A percentile compares a stretch with the other conserved stretches of the same genome.
phyloP scores from a whole-genome alignment of 2,888 invertebrate genomes.

The Heliconius ethilla region DNA sequence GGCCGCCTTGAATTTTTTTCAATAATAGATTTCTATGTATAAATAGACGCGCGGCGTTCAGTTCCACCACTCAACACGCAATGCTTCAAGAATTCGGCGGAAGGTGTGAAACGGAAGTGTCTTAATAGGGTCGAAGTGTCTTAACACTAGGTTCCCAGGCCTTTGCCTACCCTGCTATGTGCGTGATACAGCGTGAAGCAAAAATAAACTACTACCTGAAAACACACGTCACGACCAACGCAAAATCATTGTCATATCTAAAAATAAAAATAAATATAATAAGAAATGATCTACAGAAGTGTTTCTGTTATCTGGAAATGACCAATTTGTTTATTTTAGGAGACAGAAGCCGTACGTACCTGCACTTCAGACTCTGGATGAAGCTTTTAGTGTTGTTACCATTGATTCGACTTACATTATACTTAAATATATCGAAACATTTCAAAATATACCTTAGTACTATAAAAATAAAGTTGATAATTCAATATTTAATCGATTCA shows the following conservation, averaged over 20 bases:
- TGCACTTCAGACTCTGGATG: conserved; percentile 74
- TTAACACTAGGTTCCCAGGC: not conserved
- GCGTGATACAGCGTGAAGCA: not conserved
- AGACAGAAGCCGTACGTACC: conserved; percentile 80
- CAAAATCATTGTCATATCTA: conserved; percentile 16
- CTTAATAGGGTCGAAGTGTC: not conserved
- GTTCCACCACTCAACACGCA: not conserved
- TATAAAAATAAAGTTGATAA: conserved; percentile 39
- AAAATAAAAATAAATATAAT: conserved; percentile 23
- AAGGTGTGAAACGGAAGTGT: too few relatives aligned
- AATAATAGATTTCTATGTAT: too few relatives aligned
- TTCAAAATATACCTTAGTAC: conserved; percentile 50
- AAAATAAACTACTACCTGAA: not conserved
- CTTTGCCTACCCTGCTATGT: not conserved
- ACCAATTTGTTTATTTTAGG: conserved; percentile 79
- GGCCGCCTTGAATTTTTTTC: too few relatives aligned
- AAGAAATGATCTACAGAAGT: conserved; percentile 38
- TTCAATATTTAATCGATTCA: conserved; percentile 47
- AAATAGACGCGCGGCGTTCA: not conserved
- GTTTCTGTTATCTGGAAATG: conserved; percentile 67
- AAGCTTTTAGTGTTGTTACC: conserved; percentile 75
- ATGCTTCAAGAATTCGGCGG: too few relatives aligned
- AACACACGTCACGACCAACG: not conserved
- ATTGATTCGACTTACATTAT: conserved; percentile 62
- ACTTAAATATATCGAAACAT: conserved; percentile 59